Conservation (phyloP, 1,140 invertebrate species). For the Drosophila tropicalis region DNA sequence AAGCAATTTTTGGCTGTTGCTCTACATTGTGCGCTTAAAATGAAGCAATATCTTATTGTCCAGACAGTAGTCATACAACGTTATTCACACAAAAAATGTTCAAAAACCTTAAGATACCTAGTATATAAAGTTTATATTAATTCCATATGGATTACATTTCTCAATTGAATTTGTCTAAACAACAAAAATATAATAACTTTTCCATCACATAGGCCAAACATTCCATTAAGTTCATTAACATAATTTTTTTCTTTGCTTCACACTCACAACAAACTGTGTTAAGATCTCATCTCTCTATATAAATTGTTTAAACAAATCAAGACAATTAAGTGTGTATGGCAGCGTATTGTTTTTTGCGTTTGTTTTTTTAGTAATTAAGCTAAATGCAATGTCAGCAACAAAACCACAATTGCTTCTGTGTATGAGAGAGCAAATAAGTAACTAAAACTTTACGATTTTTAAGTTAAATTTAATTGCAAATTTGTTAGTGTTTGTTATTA, state of each 20-base stretch:
- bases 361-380: constrained; percentile 60
- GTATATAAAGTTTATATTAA: no score
- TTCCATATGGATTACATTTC: no score
- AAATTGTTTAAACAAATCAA: constrained; percentile 37
- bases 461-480: constrained; percentile 49
- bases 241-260: background rate
- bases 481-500: constrained; percentile 10
- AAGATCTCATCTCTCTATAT: constrained; percentile 16
- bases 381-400: constrained; percentile 59
- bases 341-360: constrained; percentile 26
- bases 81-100: no score
- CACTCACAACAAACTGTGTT: background rate
- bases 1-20: constrained; percentile 45
- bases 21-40: constrained; percentile 49
- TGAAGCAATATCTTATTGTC: constrained; percentile 60
- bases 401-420: constrained; percentile 40
- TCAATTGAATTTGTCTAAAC: no score
- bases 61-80: constrained; percentile 18
- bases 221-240: constrained; percentile 25
- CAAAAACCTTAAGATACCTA: no score
- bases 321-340: constrained; percentile 1
- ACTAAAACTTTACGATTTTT: constrained; percentile 20
- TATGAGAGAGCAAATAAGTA: constrained; percentile 12
- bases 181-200: no score
- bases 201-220: constrained; percentile 8